A percentile compares a stretch with the other conserved stretches of the same genome.
phyloP scores from a whole-genome alignment of 2,113 vertebrate species.

The Datnioides undecimradiatus region DNA sequence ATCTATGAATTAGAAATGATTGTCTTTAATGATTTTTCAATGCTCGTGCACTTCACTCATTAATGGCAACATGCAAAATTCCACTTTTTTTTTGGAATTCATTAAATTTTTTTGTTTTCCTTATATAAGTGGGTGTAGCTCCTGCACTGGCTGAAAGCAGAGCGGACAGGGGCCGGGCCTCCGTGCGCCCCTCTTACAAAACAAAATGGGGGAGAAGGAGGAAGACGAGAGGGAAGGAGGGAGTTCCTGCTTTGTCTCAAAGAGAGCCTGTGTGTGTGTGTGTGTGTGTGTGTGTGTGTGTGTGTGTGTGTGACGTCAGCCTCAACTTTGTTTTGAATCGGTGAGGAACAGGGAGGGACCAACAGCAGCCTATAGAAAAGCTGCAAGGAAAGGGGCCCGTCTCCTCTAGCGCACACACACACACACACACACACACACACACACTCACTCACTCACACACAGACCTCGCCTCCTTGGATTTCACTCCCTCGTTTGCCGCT shows the following conservation, averaged over 20 bases:
- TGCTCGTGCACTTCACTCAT: background rate
- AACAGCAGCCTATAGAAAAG: conserved; percentile 54
- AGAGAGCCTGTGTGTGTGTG: conserved; percentile 9
- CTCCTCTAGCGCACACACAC: conserved; percentile 11
- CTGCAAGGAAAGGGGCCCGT: conserved; percentile 65
- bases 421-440: conserved; percentile 20
- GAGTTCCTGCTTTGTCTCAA: conserved; percentile 68
- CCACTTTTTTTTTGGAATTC: too few relatives aligned
- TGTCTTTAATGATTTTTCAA: background rate
- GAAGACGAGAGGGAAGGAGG: conserved; percentile 29
- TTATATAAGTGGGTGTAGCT: background rate
- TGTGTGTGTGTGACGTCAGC: conserved; percentile 63
- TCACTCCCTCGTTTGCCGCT: conserved; percentile 20
- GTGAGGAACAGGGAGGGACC: conserved; percentile 61
- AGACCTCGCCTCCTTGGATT: background rate
- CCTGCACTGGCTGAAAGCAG: conserved; percentile 2
- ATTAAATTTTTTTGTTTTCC: background rate
- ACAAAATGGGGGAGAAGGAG: conserved; percentile 66
- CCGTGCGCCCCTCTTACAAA: conserved; percentile 7
- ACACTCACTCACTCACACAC: conserved; percentile 17
- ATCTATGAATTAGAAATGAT: too few relatives aligned
- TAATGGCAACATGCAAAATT: background rate
- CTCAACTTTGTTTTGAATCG: conserved; percentile 68
- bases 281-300: conserved; percentile 8
- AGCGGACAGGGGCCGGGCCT: conserved; percentile 22